Evolutionary conservation across 53 echinoderm and acorn worm genomes (phyloP), one percentile per base, ranked within the genome.

Genomic region (Holothuria scabra): DNA sequence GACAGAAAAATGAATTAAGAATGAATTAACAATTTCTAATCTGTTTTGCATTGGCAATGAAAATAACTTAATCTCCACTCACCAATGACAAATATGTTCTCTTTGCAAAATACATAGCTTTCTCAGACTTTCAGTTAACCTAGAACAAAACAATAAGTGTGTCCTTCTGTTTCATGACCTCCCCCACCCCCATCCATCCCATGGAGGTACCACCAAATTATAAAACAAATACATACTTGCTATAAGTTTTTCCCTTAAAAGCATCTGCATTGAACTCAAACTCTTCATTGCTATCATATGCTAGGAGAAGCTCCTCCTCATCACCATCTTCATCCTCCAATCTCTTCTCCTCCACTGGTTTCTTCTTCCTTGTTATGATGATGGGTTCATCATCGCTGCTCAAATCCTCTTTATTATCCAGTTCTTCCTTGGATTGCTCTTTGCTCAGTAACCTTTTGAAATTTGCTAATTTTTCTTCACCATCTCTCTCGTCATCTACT

Each of bases 371-470:
- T 37, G 25, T 83, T 67, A 59, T 48, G 38, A 28, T 85, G 72
- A 41, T 81, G 52, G 59, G 84, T 20, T 87, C 84, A 63, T 89
- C 91, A 20, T 80, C 93, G 59, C 65, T 70, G 28, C 84, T 84
- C 22, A 84, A 60, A 9, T 84, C 87, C n/a, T 88, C 87, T 22
- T 81, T 64, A 23, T 5, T 31, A 41, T 82, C 86, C 8, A 66
- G 69, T 31, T 85, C 90, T 24, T 90, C 83, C 59, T 46, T 59
- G 28, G 65, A 67, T 33, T 62, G 88, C 58, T 93, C 91, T 19
- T 81, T 85, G 76, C 93, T 90, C 20, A 92, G 92, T 32, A 86
- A 33, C 13, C 87, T 92, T 60, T 92, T 88, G 61, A 95, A 95
- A 11, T 86, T 90, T n/a, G 80, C 74, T 28, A 75, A 84, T 35